Evolutionary conservation across 2,888 invertebrate species (phyloP), one percentile per base, ranked within the genome.

Genomic region (Xanthia icteritia): DNA sequence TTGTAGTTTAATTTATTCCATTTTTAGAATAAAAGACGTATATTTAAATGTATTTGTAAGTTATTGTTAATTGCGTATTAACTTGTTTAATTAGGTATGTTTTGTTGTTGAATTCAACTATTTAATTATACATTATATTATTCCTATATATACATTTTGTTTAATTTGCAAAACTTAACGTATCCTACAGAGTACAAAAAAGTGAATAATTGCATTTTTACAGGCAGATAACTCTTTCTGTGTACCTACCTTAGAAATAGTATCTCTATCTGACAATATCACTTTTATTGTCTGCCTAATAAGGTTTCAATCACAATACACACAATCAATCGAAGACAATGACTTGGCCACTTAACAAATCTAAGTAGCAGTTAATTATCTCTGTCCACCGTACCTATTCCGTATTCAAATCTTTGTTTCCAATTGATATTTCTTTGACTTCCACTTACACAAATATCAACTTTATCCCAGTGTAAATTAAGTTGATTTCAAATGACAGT

Each of bases 1-100:
- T n/a, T 31, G 31, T 31, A 31, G 0, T 69, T 27, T 82, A 77
- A 77, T 77, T 82, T 82, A 73, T 82, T 73, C 39, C 36, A 73
- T 17, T 61, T 61, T 66, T 82, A 66, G 17, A 61, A 48, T 48
- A 68, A 65, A 74, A 73, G 48, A 68, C 51, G 17, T 72, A 61
- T 45, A 60, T 74, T 71, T 58, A 58, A 70, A 73, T 58, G 31
- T 69, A 60, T 69, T 70, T 75, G 48, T 54, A 76, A 58, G 27
- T 54, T 60, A 36, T 61, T 58, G 58, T 78, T 56, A 39, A 31
- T 65, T 63, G 36, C 36, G 69, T 84, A 84, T 77, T 73, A 68
- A 66, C 27, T 72, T 60, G 56, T 73, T 65, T 67, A 60, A 63
- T 48, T 67, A 39, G 39, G 9, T 39, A 23, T 42, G 36, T 60